phyloP scores from a whole-genome alignment of 2,888 invertebrate species.

The Rhyacophila evoluta region DNA sequence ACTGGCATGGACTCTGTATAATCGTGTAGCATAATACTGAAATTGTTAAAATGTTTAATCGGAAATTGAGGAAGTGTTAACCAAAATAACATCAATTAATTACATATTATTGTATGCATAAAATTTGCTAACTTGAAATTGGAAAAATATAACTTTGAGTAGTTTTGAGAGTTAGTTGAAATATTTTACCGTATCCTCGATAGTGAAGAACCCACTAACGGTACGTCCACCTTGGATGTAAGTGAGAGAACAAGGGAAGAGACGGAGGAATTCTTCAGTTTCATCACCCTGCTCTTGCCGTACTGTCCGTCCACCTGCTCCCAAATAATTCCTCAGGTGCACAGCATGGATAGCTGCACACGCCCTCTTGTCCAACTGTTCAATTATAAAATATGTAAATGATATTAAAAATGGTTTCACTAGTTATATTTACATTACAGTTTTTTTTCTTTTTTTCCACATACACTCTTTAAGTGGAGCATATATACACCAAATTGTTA shows the following conservation, averaged over 20 bases:
- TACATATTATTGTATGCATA: too few species aligned
- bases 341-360: constrained; percentile 99
- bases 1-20: constrained; percentile 92
- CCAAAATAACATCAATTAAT: too few species aligned
- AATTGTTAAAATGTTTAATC: too few species aligned
- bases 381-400: not conserved
- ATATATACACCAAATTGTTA: too few species aligned
- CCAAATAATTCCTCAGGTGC: constrained; percentile 94
- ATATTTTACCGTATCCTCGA: constrained; percentile 89
- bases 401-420: constrained; percentile 19
- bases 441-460: too few species aligned
- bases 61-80: too few species aligned
- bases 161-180: too few species aligned
- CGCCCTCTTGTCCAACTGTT: constrained; percentile 92
- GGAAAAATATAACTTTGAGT: too few species aligned
- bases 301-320: constrained; percentile 93
- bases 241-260: constrained; percentile 91
- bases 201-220: constrained; percentile 96
- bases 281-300: constrained; percentile 98
- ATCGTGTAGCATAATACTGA: constrained; percentile 83
- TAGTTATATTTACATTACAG: too few species aligned
- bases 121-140: too few species aligned
- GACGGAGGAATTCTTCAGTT: constrained; percentile 91
- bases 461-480: too few species aligned
- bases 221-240: constrained; percentile 99